Evolutionary conservation across 2,113 vertebrate species (phyloP).

Genomic region (Chamaetylas fuelleborni): DNA sequence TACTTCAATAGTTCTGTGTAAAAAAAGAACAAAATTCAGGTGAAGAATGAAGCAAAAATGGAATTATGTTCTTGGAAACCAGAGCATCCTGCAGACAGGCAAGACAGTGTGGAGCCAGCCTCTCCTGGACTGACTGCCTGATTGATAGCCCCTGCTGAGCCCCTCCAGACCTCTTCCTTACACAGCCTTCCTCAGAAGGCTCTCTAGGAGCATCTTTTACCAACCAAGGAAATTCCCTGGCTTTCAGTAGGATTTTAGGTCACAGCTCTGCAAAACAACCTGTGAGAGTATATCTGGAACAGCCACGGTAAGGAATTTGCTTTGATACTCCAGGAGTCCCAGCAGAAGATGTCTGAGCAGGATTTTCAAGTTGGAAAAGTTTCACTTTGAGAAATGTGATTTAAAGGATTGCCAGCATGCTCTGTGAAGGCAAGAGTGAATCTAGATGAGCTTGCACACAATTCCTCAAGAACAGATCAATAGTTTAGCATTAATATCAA

Average conservation of each 20-base stretch:
- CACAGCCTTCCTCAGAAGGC: accelerated
- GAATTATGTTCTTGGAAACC: not conserved
- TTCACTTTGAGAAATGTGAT: not conserved
- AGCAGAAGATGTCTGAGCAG: not conserved
- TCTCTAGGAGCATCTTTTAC: not conserved
- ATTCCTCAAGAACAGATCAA: not conserved
- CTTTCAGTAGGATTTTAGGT: not conserved
- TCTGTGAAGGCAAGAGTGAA: not conserved
- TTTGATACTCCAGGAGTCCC: not conserved
- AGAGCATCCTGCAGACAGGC: not conserved
- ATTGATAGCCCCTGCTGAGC: not conserved
- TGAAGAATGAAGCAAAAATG: not conserved
- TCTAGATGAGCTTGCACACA: not conserved
- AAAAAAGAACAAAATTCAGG: not conserved
- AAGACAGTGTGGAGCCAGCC: not conserved
- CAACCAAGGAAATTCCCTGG: not conserved
- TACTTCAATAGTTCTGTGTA: accelerated
- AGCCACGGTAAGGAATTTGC: not conserved
- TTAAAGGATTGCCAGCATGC: not conserved
- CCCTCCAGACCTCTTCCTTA: not conserved
- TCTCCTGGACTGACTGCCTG: not conserved
- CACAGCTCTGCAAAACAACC: not conserved
- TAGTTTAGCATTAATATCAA: not conserved
- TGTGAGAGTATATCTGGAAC: not conserved
- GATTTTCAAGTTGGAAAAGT: not conserved